Evolutionary conservation across 2,797 vertebrate genomes (phyloP).

Genomic region (Acestrorhynchus altus): DNA sequence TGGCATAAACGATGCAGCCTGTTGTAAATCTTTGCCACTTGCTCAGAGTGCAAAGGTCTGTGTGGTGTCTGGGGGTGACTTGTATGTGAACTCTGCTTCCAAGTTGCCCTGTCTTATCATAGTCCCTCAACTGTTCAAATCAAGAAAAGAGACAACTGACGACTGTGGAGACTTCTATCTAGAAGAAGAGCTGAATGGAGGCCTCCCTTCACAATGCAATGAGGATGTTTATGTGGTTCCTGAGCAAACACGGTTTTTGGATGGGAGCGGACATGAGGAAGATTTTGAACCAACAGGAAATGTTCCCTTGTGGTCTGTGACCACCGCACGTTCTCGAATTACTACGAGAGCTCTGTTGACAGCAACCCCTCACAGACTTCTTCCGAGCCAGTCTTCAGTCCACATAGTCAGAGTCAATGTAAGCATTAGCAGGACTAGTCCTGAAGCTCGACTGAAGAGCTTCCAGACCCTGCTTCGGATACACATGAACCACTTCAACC

Average conservation of each 20-base stretch:
- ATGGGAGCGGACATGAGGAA: conserved; percentile 67
- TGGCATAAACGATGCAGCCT: conserved; percentile 74
- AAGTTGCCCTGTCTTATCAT: conserved; percentile 62
- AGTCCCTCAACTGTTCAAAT: conserved; percentile 76
- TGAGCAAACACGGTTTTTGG: conserved; percentile 60
- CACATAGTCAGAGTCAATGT: conserved; percentile 24
- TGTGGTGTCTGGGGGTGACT: conserved; percentile 60
- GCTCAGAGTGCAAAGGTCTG: conserved; percentile 70
- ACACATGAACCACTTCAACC: conserved; percentile 76
- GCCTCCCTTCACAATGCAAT: conserved; percentile 71
- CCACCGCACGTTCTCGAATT: neutral
- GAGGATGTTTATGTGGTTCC: conserved; percentile 70
- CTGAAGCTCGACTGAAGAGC: conserved; percentile 62
- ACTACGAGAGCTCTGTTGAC: conserved; percentile 33
- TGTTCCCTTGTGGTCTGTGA: conserved; percentile 5
- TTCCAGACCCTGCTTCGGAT: conserved; percentile 72
- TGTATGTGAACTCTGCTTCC: conserved; percentile 38
- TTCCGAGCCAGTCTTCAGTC: neutral
- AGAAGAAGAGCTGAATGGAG: conserved; percentile 62
- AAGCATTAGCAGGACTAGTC: conserved; percentile 55
- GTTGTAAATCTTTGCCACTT: conserved; percentile 73
- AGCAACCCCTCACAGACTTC: conserved; percentile 1
- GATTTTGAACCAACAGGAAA: conserved; percentile 40
- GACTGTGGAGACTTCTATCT: conserved; percentile 70
- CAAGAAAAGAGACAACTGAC: conserved; percentile 73